Conservation (phyloP, 2,113 vertebrate genomes). For the Aegithalos caudatus region DNA sequence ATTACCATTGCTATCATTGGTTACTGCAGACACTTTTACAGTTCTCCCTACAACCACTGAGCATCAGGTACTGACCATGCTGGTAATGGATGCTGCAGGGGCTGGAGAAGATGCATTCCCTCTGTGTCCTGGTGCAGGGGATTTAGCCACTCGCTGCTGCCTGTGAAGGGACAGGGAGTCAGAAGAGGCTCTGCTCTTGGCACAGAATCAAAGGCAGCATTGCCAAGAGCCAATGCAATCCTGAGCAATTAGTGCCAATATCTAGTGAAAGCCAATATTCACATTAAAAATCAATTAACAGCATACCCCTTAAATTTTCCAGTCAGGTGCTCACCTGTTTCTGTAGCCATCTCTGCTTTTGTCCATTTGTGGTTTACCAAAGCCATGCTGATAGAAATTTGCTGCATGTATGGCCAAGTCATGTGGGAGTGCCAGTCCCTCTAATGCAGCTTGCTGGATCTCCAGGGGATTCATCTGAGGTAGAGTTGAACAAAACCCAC, state of each 20-base stretch:
- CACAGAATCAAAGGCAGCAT: neutral
- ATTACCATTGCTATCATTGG: neutral
- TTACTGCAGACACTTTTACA: neutral
- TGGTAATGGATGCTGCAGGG: conserved; percentile 83
- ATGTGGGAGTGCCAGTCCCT: conserved; percentile 85
- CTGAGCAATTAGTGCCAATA: neutral
- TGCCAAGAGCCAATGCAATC: neutral
- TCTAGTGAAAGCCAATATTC: neutral
- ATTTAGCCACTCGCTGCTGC: conserved; percentile 82
- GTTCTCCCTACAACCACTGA: neutral
- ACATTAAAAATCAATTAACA: neutral
- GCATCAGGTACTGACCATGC: conserved; percentile 82
- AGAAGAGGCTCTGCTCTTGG: neutral
- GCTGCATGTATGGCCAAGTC: conserved; percentile 86
- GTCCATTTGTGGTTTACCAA: conserved; percentile 85
- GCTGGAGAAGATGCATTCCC: conserved; percentile 85
- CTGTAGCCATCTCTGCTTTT: conserved; percentile 84
- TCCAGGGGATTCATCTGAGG: conserved; percentile 84
- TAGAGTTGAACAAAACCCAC: neutral
- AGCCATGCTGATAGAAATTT: conserved; percentile 83
- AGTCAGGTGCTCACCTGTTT: conserved; percentile 77
- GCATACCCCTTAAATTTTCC: rapidly evolving
- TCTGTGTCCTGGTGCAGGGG: conserved; percentile 85
- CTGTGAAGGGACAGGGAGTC: conserved; percentile 57
- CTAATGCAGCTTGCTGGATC: conserved; percentile 84